Conservation (phyloP, 2,113 vertebrate species). For the Aramus guarauna region DNA sequence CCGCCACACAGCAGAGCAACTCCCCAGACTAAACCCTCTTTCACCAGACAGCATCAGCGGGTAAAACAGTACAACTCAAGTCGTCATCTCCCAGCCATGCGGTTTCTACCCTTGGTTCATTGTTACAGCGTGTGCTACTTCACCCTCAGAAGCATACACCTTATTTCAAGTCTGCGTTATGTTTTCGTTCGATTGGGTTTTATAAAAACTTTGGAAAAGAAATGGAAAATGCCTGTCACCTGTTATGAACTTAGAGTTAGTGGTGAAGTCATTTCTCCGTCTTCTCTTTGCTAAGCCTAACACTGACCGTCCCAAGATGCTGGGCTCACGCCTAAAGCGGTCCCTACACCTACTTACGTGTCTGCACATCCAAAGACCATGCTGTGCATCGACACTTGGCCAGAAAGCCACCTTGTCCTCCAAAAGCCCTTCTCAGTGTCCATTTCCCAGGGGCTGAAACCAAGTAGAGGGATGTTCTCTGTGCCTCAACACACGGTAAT, state of each 20-base stretch:
- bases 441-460: not conserved
- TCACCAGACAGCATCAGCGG: not conserved
- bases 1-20: not conserved
- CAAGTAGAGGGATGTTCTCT: rapidly evolving
- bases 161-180: not conserved
- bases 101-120: not conserved
- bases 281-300: not conserved
- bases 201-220: not conserved
- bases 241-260: not conserved
- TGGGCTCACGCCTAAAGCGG: rapidly evolving
- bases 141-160: not conserved
- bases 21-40: not conserved
- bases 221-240: not conserved
- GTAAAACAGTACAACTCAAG: not conserved
- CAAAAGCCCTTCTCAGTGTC: not conserved
- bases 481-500: not conserved
- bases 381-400: not conserved
- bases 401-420: not conserved
- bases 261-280: not conserved
- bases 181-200: not conserved
- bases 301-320: not conserved
- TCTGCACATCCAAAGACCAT: not conserved
- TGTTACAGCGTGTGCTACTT: not conserved
- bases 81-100: not conserved
- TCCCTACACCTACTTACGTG: not conserved